A percentile compares a stretch with the other conserved stretches of the same genome.
phyloP scores from a whole-genome alignment of 2,888 invertebrate genomes.

The Hirtodrosophila alboralis region DNA sequence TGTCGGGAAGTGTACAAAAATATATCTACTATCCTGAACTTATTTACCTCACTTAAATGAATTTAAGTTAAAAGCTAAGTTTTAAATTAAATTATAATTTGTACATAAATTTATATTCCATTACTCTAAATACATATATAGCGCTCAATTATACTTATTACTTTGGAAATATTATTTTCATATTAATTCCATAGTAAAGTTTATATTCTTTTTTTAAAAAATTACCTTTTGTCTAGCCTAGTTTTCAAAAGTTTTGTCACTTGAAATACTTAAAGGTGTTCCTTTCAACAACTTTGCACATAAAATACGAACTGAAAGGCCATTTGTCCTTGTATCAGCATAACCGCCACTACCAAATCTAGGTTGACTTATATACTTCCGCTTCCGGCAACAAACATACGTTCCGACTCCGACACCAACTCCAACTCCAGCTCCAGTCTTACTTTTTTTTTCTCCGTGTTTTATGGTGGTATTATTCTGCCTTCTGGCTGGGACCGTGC shows the following conservation, averaged over 20 bases:
- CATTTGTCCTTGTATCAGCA: constrained; percentile 81
- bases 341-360: constrained; percentile 70
- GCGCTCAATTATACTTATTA: neutral
- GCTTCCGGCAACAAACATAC: constrained; percentile 76
- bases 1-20: too few relatives aligned
- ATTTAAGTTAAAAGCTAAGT: too few relatives aligned
- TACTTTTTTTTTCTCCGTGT: constrained; percentile 39
- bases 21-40: too few relatives aligned
- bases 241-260: constrained; percentile 9
- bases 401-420: constrained; percentile 44
- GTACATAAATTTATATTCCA: too few relatives aligned
- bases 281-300: constrained; percentile 41
- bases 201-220: neutral
- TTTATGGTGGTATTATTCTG: constrained; percentile 64
- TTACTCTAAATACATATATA: too few relatives aligned
- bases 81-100: too few relatives aligned
- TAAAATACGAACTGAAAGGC: constrained; percentile 62
- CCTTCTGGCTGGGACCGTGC: constrained; percentile 26
- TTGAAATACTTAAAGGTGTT: constrained; percentile 35
- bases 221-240: neutral
- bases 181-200: too few relatives aligned
- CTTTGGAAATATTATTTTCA: neutral
- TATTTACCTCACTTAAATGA: too few relatives aligned
- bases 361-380: constrained; percentile 82
- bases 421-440: constrained; percentile 13